These are phyloP conservation scores for Halictus rubicundus DNA, from an alignment of 1,140 invertebrate genomes.

Conservation along the genomic window DNA sequence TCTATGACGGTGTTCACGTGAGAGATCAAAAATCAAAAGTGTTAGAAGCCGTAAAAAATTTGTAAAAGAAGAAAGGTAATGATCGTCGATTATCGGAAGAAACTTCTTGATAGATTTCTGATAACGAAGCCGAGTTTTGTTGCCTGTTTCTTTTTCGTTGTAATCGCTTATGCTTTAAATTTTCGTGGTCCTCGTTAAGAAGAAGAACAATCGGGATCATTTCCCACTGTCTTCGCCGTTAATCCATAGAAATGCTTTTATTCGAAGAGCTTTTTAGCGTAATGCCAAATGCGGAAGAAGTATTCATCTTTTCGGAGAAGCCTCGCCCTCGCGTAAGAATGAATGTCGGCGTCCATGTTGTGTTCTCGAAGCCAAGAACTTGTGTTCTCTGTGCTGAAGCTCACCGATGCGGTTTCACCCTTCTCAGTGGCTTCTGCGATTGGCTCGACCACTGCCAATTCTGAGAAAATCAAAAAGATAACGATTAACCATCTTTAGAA, in stretches of 20 bases:
- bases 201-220: background rate
- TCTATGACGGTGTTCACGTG: background rate
- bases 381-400: conserved; percentile 94
- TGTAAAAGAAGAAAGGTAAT: conserved; percentile 6
- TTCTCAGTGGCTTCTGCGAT: conserved; percentile 81
- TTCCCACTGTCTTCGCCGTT: background rate
- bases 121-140: conserved; percentile 27
- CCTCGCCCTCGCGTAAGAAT: conserved; percentile 91
- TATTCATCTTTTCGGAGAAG: conserved; percentile 93
- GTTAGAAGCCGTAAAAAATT: background rate
- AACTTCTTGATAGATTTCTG: background rate
- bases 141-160: conserved; percentile 31
- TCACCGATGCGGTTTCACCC: conserved; percentile 86
- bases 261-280: conserved; percentile 90
- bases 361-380: conserved; percentile 95
- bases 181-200: conserved; percentile 27
- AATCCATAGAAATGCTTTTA: conserved; percentile 79
- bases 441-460: conserved; percentile 81
- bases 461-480: conserved; percentile 52
- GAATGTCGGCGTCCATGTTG: conserved; percentile 95
- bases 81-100: background rate
- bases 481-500: background rate
- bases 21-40: conserved; percentile 19
- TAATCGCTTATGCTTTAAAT: conserved; percentile 6
- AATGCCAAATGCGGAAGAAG: conserved; percentile 96